Base-by-base conservation (phyloP, 2,113 vertebrate species). In the Poicephalus meyeri region DNA sequence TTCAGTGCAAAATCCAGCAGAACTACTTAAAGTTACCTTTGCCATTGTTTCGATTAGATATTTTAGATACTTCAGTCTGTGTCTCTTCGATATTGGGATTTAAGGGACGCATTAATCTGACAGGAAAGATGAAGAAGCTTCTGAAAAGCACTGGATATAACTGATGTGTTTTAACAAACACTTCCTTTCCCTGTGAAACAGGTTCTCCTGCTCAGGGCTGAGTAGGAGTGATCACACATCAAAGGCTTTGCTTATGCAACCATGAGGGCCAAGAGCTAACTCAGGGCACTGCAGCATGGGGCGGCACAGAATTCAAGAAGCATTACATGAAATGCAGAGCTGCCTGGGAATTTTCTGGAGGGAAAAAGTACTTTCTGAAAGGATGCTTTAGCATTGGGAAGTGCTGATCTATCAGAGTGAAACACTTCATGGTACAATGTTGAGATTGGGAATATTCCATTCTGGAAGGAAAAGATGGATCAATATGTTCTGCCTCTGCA, bases 121-220 rank as follows among this genome's bases (percentile, higher is more conserved):
- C n/a, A 76, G 85, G 26, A 47, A 68, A 68, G 68, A 77, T 63
- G 66, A 49, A 91, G 52, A 82, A 50, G n/a, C 66, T 56, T 70
- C 46, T 52, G 84, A 60, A 74, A 50, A 96, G n/a, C n/a, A 19
- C 5, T 58, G 88, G 47, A 16, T 74, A 23, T 19, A 72, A 37
- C 4, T 25, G 63, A 35, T 50, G 86, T 33, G 41, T 46, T 73
- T 56, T 55, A 80, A 69, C 44, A 80, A 89, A 87, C 1, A 33
- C 17, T 77, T 72, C 66, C 39, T 52, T 13, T 35, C 80, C 70
- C 63, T 23, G 64, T 13, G 81, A 50, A 96, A 87, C 95, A 77
- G 95, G 88, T 91, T 92, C 79, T 88, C 53, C 81, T 42, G 86
- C 86, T 84, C 69, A 70, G 73, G 53, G 68, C 31, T 91, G 86